Evolutionary conservation across 1,140 invertebrate genomes (phyloP), one percentile per base, ranked within the genome.

Genomic region (Monochamus saltuarius): DNA sequence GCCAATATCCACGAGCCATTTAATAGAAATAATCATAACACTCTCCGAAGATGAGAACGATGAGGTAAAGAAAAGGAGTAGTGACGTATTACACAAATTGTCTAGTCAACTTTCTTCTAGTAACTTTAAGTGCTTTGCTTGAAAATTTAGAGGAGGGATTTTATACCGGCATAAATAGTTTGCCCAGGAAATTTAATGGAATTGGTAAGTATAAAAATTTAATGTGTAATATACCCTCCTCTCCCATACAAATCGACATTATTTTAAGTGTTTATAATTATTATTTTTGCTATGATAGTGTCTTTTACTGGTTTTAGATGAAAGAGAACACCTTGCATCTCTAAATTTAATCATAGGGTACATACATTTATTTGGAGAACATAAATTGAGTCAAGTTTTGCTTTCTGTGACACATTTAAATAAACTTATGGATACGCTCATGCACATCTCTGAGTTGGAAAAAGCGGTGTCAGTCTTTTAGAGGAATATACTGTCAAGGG

Each of bases 301-400:
- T 34, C 11, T 34, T 51, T 53, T 53, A 22, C 22, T 6, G n/a
- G n/a, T 50, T 58, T 38, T 36, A 86, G 85, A 86, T 72, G 76
- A 82, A 37, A 71, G 65, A 4, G 74, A 81, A 60, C 85, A 87
- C 71, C 59, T 84, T 38, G 73, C 78, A 1, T 75, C 75, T 6
- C 71, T 87, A 42, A 82, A 83, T 72, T 75, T 85, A 37, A 62
- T 88, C 3, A 74, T 78, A 38, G 87, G 86, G 8, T 89, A 87
- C 70, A 68, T 87, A 13, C 74, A 74, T 47, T 64, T 86, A 22
- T 75, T 88, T 62, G 78, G 70, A 36, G 77, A 78, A 39, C 77
- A 82, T 60, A 77, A 79, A 64, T 74, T 88, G 13, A 77, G 79
- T 4, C 59, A 71, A 34, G 75, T 85, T 40, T 72, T 87, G 51